A percentile compares a stretch with the other conserved stretches of the same genome.
These are phyloP conservation scores for Phacellophora camtschatica DNA, from an alignment of 30 jellyfish, hydroid and myxozoan species.

Conservation along the genomic window DNA sequence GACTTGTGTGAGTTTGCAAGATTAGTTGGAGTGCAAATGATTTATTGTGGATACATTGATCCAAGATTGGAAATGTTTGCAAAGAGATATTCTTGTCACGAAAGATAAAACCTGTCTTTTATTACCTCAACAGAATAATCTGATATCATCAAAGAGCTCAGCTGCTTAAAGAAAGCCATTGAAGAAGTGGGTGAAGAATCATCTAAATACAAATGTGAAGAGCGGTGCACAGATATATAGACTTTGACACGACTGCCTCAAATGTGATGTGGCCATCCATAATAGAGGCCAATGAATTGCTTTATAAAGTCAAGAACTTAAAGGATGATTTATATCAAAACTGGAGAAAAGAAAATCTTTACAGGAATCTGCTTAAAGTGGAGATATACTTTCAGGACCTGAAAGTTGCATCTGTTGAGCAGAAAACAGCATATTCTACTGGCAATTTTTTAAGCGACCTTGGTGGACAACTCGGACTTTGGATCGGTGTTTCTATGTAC, in stretches of 20 bases:
- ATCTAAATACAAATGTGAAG: background rate
- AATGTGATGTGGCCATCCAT: conserved; percentile 14
- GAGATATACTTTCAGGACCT: conserved; percentile 25
- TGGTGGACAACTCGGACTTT: conserved; percentile 59
- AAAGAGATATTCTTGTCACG: no score
- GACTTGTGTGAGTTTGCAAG: conserved; percentile 5
- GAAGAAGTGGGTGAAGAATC: background rate
- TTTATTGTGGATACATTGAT: background rate
- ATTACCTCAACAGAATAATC: background rate
- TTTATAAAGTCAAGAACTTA: background rate
- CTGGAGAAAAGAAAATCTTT: conserved; percentile 4
- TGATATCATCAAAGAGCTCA: background rate
- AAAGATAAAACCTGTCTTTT: background rate
- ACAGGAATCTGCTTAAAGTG: background rate
- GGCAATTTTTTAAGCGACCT: conserved; percentile 3
- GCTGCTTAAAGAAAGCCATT: background rate
- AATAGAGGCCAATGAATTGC: background rate
- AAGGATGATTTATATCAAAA: background rate
- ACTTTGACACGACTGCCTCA: background rate
- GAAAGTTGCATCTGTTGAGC: background rate
- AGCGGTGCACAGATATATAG: background rate
- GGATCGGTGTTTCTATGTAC: conserved; percentile 49
- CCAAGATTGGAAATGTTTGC: background rate
- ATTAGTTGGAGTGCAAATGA: background rate
- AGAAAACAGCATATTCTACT: conserved; percentile 17